These are phyloP conservation scores for Ormyrus labotus DNA, from an alignment of 2,888 invertebrate species.

Conservation along the genomic window DNA sequence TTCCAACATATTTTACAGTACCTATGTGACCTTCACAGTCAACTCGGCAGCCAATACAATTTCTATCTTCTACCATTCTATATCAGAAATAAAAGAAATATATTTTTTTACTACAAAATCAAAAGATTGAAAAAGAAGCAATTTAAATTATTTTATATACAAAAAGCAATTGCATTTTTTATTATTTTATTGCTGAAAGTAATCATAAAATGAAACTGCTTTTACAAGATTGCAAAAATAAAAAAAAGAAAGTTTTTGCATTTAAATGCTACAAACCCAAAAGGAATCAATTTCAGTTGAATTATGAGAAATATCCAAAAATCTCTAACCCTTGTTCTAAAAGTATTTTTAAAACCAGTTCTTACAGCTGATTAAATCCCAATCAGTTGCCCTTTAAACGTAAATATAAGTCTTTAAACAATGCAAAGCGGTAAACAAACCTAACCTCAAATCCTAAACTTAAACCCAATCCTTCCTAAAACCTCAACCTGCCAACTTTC, in stretches of 20 bases:
- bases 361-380: background rate
- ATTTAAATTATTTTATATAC: background rate
- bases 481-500: background rate
- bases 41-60: slow-evolving; percentile 76
- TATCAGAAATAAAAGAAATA: slow-evolving; percentile 14
- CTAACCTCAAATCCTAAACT: slow-evolving; percentile 41
- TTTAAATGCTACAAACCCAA: background rate
- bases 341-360: background rate
- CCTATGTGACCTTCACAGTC: slow-evolving; percentile 76
- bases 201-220: background rate
- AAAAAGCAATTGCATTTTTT: background rate
- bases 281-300: background rate
- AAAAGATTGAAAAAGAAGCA: background rate
- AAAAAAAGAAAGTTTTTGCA: background rate
- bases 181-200: background rate
- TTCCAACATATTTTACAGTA: slow-evolving; percentile 78
- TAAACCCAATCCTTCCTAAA: background rate
- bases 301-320: background rate
- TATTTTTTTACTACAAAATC: background rate
- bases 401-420: slow-evolving; percentile 33
- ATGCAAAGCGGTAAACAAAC: slow-evolving; percentile 33
- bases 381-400: background rate
- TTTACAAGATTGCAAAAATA: background rate
- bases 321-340: background rate
- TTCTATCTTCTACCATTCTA: slow-evolving; percentile 72